These are phyloP conservation scores for Drosophila erecta DNA, from an alignment of 1,140 invertebrate genomes.

Conservation along the genomic window DNA sequence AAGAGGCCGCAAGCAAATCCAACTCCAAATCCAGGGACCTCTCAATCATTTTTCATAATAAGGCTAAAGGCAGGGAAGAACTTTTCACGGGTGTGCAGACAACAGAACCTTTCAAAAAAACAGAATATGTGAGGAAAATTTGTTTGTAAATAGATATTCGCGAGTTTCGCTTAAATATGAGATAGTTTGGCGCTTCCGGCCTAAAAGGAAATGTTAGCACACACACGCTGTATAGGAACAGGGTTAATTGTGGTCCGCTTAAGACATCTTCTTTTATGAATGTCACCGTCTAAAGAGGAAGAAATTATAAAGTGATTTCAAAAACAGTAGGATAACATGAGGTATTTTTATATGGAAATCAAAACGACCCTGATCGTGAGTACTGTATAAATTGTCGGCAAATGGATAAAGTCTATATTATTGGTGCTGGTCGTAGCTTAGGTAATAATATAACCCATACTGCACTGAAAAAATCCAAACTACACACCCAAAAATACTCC, in stretches of 20 bases:
- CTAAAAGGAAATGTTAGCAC: background rate
- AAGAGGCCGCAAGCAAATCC: slow-evolving; percentile 54
- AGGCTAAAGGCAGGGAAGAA: background rate
- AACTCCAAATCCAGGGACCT: slow-evolving; percentile 26
- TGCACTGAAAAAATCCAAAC: slow-evolving; percentile 24
- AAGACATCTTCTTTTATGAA: too few species aligned
- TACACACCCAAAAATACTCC: background rate
- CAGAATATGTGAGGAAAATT: too few species aligned
- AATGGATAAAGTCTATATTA: background rate
- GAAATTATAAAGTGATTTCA: too few species aligned
- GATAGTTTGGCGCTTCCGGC: background rate
- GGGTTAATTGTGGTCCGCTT: slow-evolving; percentile 24
- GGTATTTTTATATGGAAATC: background rate
- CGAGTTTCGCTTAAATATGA: background rate
- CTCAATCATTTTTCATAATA: background rate
- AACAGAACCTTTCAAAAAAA: background rate
- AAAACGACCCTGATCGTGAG: background rate
- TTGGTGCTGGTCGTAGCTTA: slow-evolving; percentile 41
- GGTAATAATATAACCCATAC: slow-evolving; percentile 21
- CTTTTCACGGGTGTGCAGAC: background rate
- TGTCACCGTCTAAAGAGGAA: too few species aligned
- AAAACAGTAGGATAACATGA: too few species aligned
- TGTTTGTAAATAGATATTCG: too few species aligned
- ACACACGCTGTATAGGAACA: slow-evolving; percentile 43
- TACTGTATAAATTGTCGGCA: slow-evolving; percentile 20